Conservation (phyloP, 2,797 vertebrate genomes). For the Dryobates pubescens region DNA sequence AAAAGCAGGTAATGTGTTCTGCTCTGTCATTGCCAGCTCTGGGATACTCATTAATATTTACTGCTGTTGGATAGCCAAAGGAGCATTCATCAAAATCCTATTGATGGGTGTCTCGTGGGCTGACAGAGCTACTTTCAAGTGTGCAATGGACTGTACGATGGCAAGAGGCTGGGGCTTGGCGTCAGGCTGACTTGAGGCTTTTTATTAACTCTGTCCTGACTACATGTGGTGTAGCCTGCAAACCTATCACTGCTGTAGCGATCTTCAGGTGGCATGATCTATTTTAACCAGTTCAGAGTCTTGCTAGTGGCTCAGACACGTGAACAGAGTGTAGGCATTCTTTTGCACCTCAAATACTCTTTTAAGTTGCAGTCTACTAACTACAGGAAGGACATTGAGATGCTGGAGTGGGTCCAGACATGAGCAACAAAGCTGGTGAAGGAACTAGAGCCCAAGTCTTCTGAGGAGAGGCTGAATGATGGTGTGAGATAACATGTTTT, state of each 20-base stretch:
- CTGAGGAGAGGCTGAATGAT: no score
- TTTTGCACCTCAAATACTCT: no score
- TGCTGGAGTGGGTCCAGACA: no score
- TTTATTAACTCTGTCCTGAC: background rate
- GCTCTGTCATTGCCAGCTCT: background rate
- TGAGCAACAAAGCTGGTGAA: no score
- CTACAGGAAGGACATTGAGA: no score
- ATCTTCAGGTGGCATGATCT: background rate
- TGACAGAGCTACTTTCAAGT: background rate
- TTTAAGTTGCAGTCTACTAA: no score
- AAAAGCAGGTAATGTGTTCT: background rate
- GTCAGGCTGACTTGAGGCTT: background rate
- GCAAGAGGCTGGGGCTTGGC: background rate
- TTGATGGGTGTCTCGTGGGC: background rate
- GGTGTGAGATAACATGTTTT: background rate
- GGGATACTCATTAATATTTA: slow-evolving; percentile 26
- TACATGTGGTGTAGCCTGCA: background rate
- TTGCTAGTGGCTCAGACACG: background rate
- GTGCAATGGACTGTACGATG: background rate
- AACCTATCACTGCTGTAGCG: background rate
- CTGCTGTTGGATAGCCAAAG: background rate
- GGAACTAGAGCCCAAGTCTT: no score
- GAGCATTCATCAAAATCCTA: background rate
- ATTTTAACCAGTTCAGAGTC: background rate
- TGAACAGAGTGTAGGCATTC: no score